Evolutionary conservation across 2,888 invertebrate species (phyloP).

Genomic region (Anoplius nigerrimus): DNA sequence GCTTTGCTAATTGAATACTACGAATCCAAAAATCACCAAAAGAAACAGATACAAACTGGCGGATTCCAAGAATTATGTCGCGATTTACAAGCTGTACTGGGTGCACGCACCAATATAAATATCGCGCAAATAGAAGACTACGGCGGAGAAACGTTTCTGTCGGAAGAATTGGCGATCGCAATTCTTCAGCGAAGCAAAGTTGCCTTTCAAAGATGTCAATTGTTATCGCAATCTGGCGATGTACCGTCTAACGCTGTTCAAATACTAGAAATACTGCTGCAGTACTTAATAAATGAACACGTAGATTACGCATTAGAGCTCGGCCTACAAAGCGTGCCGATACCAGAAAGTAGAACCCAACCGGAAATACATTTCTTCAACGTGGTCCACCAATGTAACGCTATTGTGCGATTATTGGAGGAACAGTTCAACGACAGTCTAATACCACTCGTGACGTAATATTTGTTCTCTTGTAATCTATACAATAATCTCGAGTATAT

Average conservation of each 20-base stretch:
- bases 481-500: too few relatives aligned
- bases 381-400: constrained; percentile 93
- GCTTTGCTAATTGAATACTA: constrained; percentile 90
- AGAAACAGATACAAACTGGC: constrained; percentile 92
- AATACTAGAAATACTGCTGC: constrained; percentile 89
- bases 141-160: constrained; percentile 97
- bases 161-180: constrained; percentile 94
- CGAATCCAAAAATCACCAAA: constrained; percentile 94
- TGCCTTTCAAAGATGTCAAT: constrained; percentile 91
- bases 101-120: constrained; percentile 93
- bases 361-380: constrained; percentile 96
- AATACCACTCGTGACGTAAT: constrained; percentile 90
- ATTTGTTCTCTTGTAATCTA: constrained; percentile 37
- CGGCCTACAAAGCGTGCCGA: constrained; percentile 91
- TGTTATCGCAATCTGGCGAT: constrained; percentile 88
- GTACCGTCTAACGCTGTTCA: constrained; percentile 85
- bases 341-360: constrained; percentile 89
- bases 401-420: constrained; percentile 93
- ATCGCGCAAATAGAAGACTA: constrained; percentile 96
- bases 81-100: constrained; percentile 95
- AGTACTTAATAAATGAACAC: constrained; percentile 92
- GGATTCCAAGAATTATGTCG: constrained; percentile 95
- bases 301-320: constrained; percentile 97
- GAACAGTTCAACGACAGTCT: constrained; percentile 94
- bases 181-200: constrained; percentile 93